Evolutionary conservation across 1,140 invertebrate genomes (phyloP).

Genomic region (Dendrolimus punctatus): DNA sequence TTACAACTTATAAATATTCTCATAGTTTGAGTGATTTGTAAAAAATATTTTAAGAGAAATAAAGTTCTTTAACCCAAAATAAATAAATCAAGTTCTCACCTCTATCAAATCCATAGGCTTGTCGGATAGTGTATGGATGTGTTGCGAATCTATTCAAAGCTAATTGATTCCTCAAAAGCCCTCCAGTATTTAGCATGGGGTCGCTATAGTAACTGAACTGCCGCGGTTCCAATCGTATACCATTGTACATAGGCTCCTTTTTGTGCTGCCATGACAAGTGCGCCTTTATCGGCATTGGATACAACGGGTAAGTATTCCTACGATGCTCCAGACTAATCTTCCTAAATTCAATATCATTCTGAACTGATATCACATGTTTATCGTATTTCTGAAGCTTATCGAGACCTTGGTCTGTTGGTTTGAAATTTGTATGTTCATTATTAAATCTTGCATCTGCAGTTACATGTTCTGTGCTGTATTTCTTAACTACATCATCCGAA

Average conservation of each 20-base stretch:
- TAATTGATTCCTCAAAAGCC: conserved; percentile 45
- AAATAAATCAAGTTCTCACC: conserved; percentile 22
- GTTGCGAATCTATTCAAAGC: conserved; percentile 41
- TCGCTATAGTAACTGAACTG: conserved; percentile 48
- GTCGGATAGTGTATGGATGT: conserved; percentile 39
- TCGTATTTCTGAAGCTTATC: too few species aligned
- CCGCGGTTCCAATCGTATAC: conserved; percentile 21
- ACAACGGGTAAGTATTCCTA: conserved; percentile 47
- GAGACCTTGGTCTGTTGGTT: too few species aligned
- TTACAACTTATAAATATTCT: too few species aligned
- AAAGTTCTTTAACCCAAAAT: not conserved
- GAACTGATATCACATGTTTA: conserved; percentile 20
- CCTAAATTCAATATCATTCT: conserved; percentile 32
- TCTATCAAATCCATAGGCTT: conserved; percentile 51
- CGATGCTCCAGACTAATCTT: conserved; percentile 44
- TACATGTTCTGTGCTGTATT: too few species aligned
- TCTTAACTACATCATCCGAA: too few species aligned
- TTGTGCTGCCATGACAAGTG: conserved; percentile 34
- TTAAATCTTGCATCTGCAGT: too few species aligned
- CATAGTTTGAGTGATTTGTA: too few species aligned
- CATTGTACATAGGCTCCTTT: conserved; percentile 30
- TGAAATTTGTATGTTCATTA: too few species aligned
- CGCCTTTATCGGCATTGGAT: conserved; percentile 48
- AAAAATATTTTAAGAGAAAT: too few species aligned
- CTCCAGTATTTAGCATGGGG: conserved; percentile 41